Conservation (phyloP, 1,140 invertebrate genomes). For the Pararge aegeria region DNA sequence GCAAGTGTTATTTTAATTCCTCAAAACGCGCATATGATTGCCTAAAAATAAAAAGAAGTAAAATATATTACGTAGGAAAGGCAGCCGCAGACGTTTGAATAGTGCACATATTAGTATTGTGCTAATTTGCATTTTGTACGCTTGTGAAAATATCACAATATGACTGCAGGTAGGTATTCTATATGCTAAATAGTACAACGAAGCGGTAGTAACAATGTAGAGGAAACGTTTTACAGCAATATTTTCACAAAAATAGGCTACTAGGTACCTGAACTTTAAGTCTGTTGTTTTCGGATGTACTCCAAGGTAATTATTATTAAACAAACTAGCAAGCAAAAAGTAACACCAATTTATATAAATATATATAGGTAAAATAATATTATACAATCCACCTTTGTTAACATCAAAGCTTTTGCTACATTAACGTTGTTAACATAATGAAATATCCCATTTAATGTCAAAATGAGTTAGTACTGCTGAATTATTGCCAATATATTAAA, state of each 20-base stretch:
- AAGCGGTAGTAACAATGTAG: background rate
- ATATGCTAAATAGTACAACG: background rate
- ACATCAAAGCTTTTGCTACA: background rate
- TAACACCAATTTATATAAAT: no score
- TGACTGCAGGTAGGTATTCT: background rate
- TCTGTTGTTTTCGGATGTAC: no score
- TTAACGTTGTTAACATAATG: background rate
- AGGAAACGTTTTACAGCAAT: background rate
- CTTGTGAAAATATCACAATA: constrained; percentile 1
- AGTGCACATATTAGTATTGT: background rate
- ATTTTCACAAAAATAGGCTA: no score
- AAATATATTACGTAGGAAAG: no score
- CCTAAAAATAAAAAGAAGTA: no score
- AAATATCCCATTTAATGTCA: constrained; percentile 1
- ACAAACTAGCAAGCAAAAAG: no score
- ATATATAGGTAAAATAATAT: no score
- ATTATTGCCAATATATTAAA: constrained; percentile 12
- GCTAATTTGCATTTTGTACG: background rate
- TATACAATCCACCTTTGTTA: background rate
- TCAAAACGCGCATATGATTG: no score
- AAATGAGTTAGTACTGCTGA: constrained; percentile 1
- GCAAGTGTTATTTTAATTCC: no score
- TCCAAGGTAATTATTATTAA: no score
- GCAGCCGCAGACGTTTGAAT: background rate
- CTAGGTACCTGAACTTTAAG: no score